phyloP scores from a whole-genome alignment of 2,888 invertebrate species.

The Scelioninae gen. 1 region DNA sequence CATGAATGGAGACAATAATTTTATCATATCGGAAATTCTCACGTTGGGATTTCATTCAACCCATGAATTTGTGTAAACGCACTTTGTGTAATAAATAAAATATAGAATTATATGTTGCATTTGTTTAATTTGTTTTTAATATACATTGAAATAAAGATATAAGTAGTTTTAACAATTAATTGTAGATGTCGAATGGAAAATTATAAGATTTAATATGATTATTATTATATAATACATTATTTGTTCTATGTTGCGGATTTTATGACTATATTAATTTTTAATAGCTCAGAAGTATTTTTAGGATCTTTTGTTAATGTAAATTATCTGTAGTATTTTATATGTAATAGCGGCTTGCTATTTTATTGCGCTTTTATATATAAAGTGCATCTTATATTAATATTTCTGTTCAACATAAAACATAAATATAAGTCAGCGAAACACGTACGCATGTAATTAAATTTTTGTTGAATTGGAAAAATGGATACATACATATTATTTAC shows the following conservation, averaged over 20 bases:
- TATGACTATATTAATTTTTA: no score
- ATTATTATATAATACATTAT: no score
- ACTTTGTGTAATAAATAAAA: slow-evolving; percentile 4
- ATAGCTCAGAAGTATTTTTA: no score
- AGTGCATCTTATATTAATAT: slow-evolving; percentile 33
- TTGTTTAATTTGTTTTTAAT: slow-evolving; percentile 31
- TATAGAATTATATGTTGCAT: slow-evolving; percentile 23
- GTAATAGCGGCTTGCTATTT: slow-evolving; percentile 55
- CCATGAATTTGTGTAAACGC: slow-evolving; percentile 16
- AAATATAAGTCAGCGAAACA: slow-evolving; percentile 37
- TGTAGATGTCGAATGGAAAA: slow-evolving; percentile 4
- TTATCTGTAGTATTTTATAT: slow-evolving; percentile 20
- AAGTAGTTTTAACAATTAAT: slow-evolving; percentile 21
- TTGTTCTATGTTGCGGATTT: no score
- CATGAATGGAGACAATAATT: slow-evolving; percentile 48
- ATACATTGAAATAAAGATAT: slow-evolving; percentile 23
- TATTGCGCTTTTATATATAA: slow-evolving; percentile 58
- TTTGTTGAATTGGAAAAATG: slow-evolving; percentile 52
- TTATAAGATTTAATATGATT: no score
- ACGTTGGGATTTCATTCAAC: slow-evolving; percentile 18
- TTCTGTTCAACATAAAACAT: slow-evolving; percentile 41
- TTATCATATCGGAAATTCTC: slow-evolving; percentile 31
- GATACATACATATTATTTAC: slow-evolving; percentile 46
- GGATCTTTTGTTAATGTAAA: no score
- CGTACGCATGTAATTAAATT: slow-evolving; percentile 38